Conservation (phyloP, 2,888 invertebrate genomes). For the Synergus laeviventris region DNA sequence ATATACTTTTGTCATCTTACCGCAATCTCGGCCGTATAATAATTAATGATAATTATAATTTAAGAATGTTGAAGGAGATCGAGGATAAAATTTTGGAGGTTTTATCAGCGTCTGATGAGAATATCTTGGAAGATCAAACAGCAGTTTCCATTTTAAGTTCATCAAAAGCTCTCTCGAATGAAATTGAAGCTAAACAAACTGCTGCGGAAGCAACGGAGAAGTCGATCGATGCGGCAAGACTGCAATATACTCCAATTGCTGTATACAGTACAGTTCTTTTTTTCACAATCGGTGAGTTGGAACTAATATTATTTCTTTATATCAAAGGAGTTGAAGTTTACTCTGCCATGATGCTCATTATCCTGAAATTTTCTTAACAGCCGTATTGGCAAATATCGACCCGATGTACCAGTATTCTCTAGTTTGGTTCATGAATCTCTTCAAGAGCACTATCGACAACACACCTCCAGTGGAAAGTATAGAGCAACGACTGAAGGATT, state of each 20-base stretch:
- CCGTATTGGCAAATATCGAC: conserved; percentile 93
- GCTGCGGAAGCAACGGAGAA: conserved; percentile 92
- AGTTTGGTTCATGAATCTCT: conserved; percentile 95
- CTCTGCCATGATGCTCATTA: not conserved
- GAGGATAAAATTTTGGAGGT: conserved; percentile 93
- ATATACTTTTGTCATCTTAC: no score
- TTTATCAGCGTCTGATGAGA: conserved; percentile 84
- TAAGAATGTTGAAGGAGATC: conserved; percentile 87
- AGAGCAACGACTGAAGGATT: conserved; percentile 83
- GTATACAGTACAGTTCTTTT: conserved; percentile 93
- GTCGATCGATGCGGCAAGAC: conserved; percentile 90
- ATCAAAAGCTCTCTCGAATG: conserved; percentile 92
- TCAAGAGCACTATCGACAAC: conserved; percentile 90
- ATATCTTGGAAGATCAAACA: conserved; percentile 94
- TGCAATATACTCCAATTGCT: conserved; percentile 92
- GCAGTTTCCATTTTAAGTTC: conserved; percentile 91
- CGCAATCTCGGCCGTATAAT: not conserved
- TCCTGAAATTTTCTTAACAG: conserved; percentile 74
- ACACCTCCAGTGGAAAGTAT: conserved; percentile 89
- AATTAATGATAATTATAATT: conserved; percentile 51
- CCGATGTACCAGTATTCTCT: conserved; percentile 98
- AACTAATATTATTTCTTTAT: conserved; percentile 15
- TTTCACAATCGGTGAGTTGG: conserved; percentile 87
- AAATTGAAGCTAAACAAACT: conserved; percentile 93
- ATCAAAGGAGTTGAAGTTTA: not conserved